Evolutionary conservation across 1,140 invertebrate species (phyloP), one percentile per base, ranked within the genome.

Genomic region (Halotydeus destructor): DNA sequence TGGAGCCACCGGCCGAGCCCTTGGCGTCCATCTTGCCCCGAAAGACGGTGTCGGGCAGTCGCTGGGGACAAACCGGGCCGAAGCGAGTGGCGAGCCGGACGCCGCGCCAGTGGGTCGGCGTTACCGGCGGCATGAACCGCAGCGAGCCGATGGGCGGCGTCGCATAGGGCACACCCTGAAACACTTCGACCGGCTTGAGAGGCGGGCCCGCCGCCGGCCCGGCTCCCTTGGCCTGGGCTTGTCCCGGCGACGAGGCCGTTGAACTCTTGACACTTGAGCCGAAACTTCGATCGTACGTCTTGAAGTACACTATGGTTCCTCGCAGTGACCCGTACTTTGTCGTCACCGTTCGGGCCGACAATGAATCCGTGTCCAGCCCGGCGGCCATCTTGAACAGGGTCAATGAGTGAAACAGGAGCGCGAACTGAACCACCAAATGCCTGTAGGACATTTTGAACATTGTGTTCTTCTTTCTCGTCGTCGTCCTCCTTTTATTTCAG

Each of bases 271-370:
- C 14, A 24, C 26, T 6, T 18, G 32, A 25, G 1, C 16, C n/a
- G 2, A 14, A 12, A 8, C 12, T n/a, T 14, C 24, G 38, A 27
- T 44, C 38, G 21, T 43, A 24, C 18, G 18, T 42, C 4, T 43
- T 36, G 11, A 83, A 71, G 44, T 74, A 76, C 19, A 84, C 74
- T 49, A 86, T 77, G 49, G 84, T 71, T 16, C 85, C 85, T 51
- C 79, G 72, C 22, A 91, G 69, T 54, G 80, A 78, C 38, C 85
- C 85, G 57, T 88, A 84, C 56, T 84, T 83, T 41, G 82, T 86
- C 48, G 73, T 69, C 22, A 86, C 77, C 42, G 80, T 75, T 48
- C 81, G 69, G 34, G 77, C 33, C 31, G 44, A 46, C 23, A 46
- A 21, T 34, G 37, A n/a, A n/a, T n/a, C n/a, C n/a, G n/a, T n/a